Percentiles rank a stretch among this genome's conserved stretches.
These are phyloP conservation scores for Aptenodytes forsteri DNA, from an alignment of 2,113 vertebrate species.

Conservation along the genomic window DNA sequence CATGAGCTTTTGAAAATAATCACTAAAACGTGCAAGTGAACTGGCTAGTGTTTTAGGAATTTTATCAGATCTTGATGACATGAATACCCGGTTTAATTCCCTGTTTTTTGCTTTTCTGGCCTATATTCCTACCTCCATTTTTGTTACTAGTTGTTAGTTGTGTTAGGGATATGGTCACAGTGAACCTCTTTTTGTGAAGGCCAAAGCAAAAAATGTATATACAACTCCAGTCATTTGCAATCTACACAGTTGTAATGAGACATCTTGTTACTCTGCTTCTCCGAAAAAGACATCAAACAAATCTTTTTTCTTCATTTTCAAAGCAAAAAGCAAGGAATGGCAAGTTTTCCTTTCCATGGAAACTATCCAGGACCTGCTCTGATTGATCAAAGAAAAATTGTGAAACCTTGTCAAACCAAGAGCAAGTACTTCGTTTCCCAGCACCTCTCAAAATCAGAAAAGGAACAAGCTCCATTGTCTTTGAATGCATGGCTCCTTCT, in stretches of 20 bases:
- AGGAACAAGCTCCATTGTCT: neutral
- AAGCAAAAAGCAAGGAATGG: neutral
- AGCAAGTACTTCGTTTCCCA: neutral
- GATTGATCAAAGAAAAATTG: neutral
- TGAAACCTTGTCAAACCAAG: neutral
- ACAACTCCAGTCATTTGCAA: neutral
- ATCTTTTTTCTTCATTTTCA: neutral
- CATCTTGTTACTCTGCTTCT: neutral
- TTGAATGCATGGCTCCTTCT: neutral
- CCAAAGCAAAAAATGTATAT: neutral
- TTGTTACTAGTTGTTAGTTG: neutral
- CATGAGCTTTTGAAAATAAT: neutral
- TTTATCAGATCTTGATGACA: neutral
- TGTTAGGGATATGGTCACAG: neutral
- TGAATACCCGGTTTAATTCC: neutral
- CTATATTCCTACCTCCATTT: neutral
- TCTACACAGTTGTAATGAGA: neutral
- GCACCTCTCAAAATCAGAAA: neutral
- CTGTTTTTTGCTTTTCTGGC: neutral
- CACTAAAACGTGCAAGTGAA: neutral
- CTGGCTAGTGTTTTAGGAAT: neutral
- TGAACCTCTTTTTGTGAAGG: neutral
- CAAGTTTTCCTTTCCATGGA: neutral
- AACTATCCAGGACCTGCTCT: neutral
- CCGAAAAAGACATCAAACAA: neutral